Base-by-base conservation (phyloP, 2,113 vertebrate species). In the Rallus limicola region DNA sequence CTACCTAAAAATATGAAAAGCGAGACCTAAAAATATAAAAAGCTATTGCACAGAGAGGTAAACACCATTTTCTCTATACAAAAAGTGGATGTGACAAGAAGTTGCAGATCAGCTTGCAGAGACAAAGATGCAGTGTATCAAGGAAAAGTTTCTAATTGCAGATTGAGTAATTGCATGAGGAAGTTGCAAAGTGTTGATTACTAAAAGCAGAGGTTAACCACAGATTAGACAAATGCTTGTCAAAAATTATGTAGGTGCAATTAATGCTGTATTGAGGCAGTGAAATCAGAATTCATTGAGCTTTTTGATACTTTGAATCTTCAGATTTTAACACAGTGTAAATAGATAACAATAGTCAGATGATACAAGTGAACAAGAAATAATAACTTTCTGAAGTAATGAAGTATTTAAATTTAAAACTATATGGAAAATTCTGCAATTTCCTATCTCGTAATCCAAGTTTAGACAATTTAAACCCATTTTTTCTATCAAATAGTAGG, bases 51-150 rank as follows among this genome's bases (percentile, higher is more conserved):
- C 17, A 36, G 11, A 25, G 1, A 86, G 38, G 1, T 48, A 53
- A 20, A 38, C 14, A 34, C 3, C 2, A 17, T 62, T 67, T 90
- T 75, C 56, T 74, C 33, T 18, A 13, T 20, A 34, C 29, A 4
- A 5, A 58, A 59, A 62, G 12, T 34, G 11, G 6, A 48, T 74
- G n/a, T 63, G 10, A 23, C 0, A 0, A 76, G 59, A 82, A 53
- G 2, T n/a, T 81, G 18, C 12, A 71, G 17, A 31, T 80, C 15
- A 50, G 9, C 3, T 72, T 72, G 12, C 58, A 74, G 65, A 60
- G 25, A 48, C 26, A 74, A 74, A 74, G 23, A 26, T 17, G 10
- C 20, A 58, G 1, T 18, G 13, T 1, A 6, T 5, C 5, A 78
- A 26, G 18, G 7, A 82, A 42, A 26, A 65, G 17, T 26, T 44